Base-by-base conservation (phyloP, 92 coral and sea anemone species). In the Heliopora coerulea region DNA sequence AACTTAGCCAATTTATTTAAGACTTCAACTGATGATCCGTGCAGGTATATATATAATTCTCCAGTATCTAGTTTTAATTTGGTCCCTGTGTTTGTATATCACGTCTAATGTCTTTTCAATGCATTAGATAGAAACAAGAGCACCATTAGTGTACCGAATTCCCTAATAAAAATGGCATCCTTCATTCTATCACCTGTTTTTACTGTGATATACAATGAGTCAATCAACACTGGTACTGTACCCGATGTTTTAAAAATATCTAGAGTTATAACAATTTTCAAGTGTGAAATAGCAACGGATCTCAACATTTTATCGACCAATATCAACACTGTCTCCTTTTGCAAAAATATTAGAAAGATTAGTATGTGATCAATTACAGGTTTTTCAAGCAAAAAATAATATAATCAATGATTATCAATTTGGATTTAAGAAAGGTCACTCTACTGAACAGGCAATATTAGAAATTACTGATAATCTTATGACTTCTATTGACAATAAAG, bases 361-460 rank as follows among this genome's bases (percentile, higher is more conserved):
- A 39, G 61, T 86, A 18, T 77, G 59, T 40, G 54, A 77, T 70
- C 86, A 86, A 60, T 34, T 78, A 14, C 3, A 50, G 20, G 4
- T n/a, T 13, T 73, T 50, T 40, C n/a, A 72, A 11, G 78, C 82
- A 24, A 70, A 82, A 72, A 58, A 78, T 68, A 62, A 72, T 20
- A 74, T 83, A 39, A 39, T 86, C 41, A 52, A 32, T 52, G 23
- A 78, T 1, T 82, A 78, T 52, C 90, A 83, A 40, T 83, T 83
- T 79, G 90, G 87, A 19, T 86, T 83, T 59, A 28, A 83, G 48
- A 83, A 83, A 39, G 75, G 75, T n/a, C 63, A 60, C 42, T 83
- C 80, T 10, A 74, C 87, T 39, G 85, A 79, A 52, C 79, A 83
- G 8, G 83, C 85, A 33, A 83, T 83, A 13, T 37, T 75, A 27